Evolutionary conservation across 2,888 invertebrate genomes (phyloP).

Genomic region (Ctenicera cuprea): DNA sequence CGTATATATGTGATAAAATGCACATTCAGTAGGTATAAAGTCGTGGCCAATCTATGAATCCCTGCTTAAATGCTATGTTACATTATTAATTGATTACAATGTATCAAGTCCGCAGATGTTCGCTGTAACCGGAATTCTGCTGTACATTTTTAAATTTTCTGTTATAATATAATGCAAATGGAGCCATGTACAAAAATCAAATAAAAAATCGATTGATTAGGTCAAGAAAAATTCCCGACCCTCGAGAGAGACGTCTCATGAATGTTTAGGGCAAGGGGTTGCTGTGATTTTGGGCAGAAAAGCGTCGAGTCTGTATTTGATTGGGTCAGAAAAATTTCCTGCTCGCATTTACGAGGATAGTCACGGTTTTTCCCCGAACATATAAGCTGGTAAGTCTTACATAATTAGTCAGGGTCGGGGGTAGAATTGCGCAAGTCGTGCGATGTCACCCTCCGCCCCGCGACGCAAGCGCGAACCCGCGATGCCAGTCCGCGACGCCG

Average conservation of each 20-base stretch:
- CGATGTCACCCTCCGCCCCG: conserved; percentile 56
- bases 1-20: too few species aligned
- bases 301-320: conserved; percentile 5
- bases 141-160: too few species aligned
- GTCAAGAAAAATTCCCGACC: conserved; percentile 19
- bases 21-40: too few species aligned
- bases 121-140: too few species aligned
- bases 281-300: neutral
- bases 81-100: too few species aligned
- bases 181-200: neutral
- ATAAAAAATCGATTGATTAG: conserved; percentile 18
- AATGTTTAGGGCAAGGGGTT: conserved; percentile 13
- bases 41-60: too few species aligned
- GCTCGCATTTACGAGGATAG: conserved; percentile 42
- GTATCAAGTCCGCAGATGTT: too few species aligned
- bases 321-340: conserved; percentile 50
- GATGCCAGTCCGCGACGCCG: conserved; percentile 68
- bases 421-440: conserved; percentile 69
- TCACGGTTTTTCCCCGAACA: conserved; percentile 54
- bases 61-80: too few species aligned
- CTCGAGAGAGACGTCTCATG: conserved; percentile 1
- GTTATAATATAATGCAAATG: too few species aligned
- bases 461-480: conserved; percentile 60
- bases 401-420: conserved; percentile 57
- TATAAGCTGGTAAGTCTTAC: conserved; percentile 54